These are phyloP conservation scores for Callocephalon fimbriatum DNA, from an alignment of 2,113 vertebrate species.

Conservation along the genomic window DNA sequence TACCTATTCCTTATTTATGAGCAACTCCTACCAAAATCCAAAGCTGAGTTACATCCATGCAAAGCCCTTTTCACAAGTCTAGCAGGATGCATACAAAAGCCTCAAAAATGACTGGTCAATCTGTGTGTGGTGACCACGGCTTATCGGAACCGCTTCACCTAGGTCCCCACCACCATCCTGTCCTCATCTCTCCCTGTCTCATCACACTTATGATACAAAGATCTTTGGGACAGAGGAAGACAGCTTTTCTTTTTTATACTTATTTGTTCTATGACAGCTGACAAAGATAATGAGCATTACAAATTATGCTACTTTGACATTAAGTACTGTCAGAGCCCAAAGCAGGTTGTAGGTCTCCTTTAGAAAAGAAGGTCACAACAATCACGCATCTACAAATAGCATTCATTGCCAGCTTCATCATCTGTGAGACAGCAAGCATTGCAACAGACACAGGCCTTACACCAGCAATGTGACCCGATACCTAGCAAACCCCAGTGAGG, in stretches of 20 bases:
- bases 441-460: not conserved
- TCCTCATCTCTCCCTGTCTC: not conserved
- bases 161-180: not conserved
- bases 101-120: not conserved
- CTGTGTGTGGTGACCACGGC: not conserved
- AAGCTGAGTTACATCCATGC: not conserved
- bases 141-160: not conserved
- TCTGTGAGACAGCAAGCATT: not conserved
- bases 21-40: not conserved
- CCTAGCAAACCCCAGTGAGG: not conserved
- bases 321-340: not conserved
- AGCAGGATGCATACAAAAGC: not conserved
- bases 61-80: not conserved
- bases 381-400: fast-evolving
- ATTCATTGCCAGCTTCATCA: not conserved
- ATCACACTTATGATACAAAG: not conserved
- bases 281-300: not conserved
- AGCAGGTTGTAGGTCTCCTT: not conserved
- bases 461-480: not conserved
- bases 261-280: not conserved
- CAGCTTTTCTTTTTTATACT: not conserved
- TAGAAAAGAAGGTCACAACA: not conserved
- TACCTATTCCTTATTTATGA: not conserved
- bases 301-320: not conserved
- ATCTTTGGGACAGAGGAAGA: not conserved